Evolutionary conservation across 2,888 invertebrate species (phyloP).

Genomic region (Cataglyphis albicans): DNA sequence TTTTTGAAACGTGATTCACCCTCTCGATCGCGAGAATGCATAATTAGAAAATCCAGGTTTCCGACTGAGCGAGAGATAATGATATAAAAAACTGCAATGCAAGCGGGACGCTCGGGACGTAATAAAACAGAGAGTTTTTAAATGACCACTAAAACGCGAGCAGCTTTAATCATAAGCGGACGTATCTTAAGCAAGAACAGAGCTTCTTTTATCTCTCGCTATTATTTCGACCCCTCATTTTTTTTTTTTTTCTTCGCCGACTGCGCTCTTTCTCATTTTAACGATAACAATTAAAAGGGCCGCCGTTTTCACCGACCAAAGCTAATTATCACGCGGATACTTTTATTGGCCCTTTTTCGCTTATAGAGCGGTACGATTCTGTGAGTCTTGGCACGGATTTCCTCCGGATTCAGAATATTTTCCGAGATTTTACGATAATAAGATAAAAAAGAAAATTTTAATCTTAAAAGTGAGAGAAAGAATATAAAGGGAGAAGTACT

Average conservation of each 20-base stretch:
- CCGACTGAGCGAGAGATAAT: conserved; percentile 65
- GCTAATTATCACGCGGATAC: conserved; percentile 81
- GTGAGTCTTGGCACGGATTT: conserved; percentile 50
- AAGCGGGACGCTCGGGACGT: conserved; percentile 66
- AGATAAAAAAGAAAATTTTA: neutral
- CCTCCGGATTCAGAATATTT: neutral
- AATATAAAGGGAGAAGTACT: neutral
- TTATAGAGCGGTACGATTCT: conserved; percentile 19
- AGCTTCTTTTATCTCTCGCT: conserved; percentile 79
- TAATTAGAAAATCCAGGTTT: conserved; percentile 59
- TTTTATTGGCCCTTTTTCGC: conserved; percentile 75
- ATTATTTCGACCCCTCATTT: conserved; percentile 77
- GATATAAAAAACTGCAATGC: conserved; percentile 72
- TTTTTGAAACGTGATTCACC: conserved; percentile 43
- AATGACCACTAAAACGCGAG: conserved; percentile 77
- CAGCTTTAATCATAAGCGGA: conserved; percentile 80
- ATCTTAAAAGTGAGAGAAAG: neutral
- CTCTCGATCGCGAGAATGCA: conserved; percentile 45
- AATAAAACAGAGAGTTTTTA: conserved; percentile 79
- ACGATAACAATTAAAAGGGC: conserved; percentile 82
- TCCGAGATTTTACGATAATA: neutral
- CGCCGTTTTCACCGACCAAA: conserved; percentile 68
- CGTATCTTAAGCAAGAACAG: conserved; percentile 79
- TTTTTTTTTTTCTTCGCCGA: conserved; percentile 64
- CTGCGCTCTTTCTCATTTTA: conserved; percentile 75